Evolutionary conservation across 30 jellyfish, hydroid and myxozoan species (phyloP).

Genomic region (Nemopilema nomurai): DNA sequence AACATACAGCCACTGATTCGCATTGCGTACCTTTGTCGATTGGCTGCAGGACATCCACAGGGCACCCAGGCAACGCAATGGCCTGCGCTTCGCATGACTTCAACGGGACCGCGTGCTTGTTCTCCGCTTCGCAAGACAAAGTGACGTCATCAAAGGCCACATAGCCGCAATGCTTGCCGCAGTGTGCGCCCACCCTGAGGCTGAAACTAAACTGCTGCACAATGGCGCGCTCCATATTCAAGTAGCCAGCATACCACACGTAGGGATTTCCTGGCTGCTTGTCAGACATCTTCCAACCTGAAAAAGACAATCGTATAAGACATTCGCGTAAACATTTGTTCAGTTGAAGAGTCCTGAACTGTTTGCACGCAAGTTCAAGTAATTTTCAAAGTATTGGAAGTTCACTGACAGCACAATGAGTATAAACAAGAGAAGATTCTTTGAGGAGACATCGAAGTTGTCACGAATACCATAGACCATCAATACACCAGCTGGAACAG

Average conservation of each 20-base stretch:
- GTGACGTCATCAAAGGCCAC: constrained; percentile 77
- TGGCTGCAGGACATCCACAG: constrained; percentile 74
- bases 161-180: constrained; percentile 67
- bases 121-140: constrained; percentile 62
- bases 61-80: constrained; percentile 62
- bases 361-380: too few species aligned
- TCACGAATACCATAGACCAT: too few species aligned
- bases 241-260: constrained; percentile 46
- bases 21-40: constrained; percentile 60
- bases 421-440: too few species aligned
- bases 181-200: constrained; percentile 22
- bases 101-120: constrained; percentile 23
- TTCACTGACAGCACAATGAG: too few species aligned
- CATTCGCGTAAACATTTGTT: not conserved
- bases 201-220: constrained; percentile 58
- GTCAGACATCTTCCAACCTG: constrained; percentile 70
- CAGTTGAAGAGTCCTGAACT: too few species aligned
- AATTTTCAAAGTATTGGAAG: too few species aligned
- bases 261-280: constrained; percentile 59
- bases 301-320: constrained; percentile 2
- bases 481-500: too few species aligned
- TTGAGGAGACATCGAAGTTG: too few species aligned
- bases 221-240: constrained; percentile 14
- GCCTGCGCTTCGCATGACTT: constrained; percentile 56
- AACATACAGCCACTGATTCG: too few species aligned